Evolutionary conservation across 1,140 invertebrate species (phyloP), one percentile per base, ranked within the genome.

Genomic region (Wiebesia pumilae): DNA sequence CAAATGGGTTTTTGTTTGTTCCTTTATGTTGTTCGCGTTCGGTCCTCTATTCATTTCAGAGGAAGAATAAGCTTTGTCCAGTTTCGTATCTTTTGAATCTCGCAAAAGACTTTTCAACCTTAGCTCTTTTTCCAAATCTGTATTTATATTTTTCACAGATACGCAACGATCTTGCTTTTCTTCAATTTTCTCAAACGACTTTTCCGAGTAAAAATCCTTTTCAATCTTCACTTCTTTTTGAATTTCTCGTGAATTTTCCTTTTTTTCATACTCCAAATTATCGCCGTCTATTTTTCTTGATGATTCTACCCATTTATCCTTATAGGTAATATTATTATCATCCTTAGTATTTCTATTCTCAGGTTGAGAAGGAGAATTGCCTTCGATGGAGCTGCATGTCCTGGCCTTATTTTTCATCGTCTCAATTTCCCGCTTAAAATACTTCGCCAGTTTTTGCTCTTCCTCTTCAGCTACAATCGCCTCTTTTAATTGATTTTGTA

Each of bases 401-500:
- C 16, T 27, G 6, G 40, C 16, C 2, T 77, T 79, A 0, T 83
- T 51, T 38, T 43, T 33, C 30, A 30, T 87, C 67, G 51, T 75
- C 33, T 62, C 47, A 35, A 80, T 73, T 1, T 91, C 87, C 16
- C 58, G 77, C 19, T 89, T 87, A 87, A 90, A 88, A 14, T 90
- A 88, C 65, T 89, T 89, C n/a, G 83, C 90, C 0, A 85, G 88
- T 71, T 78, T 84, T 10, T 81, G 75, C 51, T 91, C 90, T 51
- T 91, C 90, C 78, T 91, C 91, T 47, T 92, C 92, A 2, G 90
- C 89, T 3, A 91, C 12, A 40, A 93, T 88, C 4, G 91, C 92
- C 3, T 94, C 90, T 33, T 90, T 90, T 65, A 93, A 81, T 40
- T 92, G 92, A 51, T 91, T 88, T 67, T 94, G 92, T 83, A 94